Percentiles rank a stretch among this genome's conserved stretches.
Conservation (phyloP, 2,888 invertebrate species). For the Rhagonycha fulva region DNA sequence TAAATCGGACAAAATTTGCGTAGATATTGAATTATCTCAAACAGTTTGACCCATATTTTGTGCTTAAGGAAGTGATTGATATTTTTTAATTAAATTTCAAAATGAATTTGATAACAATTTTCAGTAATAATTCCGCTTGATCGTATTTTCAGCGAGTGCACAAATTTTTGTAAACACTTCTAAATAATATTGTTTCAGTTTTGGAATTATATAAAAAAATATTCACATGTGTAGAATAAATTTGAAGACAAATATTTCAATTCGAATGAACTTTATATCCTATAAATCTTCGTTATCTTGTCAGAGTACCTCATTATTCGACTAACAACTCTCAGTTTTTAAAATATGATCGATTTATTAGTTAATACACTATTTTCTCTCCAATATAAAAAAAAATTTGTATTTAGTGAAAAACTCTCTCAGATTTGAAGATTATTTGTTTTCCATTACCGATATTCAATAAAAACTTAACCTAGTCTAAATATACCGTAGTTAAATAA, state of each 20-base stretch:
- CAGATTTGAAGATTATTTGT: background rate
- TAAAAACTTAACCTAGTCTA: background rate
- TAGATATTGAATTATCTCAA: background rate
- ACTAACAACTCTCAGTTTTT: background rate
- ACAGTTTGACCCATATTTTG: background rate
- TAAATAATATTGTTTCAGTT: background rate
- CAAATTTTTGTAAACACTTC: background rate
- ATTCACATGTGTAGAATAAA: background rate
- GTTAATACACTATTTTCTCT: background rate
- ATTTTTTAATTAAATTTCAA: background rate
- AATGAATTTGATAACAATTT: background rate
- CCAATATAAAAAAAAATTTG: background rate
- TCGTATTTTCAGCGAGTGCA: background rate
- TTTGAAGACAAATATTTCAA: background rate
- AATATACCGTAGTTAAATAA: background rate
- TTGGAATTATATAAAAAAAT: background rate
- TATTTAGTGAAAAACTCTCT: background rate
- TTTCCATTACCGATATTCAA: background rate
- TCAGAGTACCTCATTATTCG: constrained; percentile 6
- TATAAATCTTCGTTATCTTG: constrained; percentile 19
- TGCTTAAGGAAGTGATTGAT: background rate
- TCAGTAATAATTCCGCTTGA: background rate
- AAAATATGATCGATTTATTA: constrained; percentile 4
- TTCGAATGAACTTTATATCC: background rate
- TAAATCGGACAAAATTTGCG: background rate